Base-by-base conservation (phyloP, 2,113 vertebrate genomes). In the Rhodinocichla rosea region DNA sequence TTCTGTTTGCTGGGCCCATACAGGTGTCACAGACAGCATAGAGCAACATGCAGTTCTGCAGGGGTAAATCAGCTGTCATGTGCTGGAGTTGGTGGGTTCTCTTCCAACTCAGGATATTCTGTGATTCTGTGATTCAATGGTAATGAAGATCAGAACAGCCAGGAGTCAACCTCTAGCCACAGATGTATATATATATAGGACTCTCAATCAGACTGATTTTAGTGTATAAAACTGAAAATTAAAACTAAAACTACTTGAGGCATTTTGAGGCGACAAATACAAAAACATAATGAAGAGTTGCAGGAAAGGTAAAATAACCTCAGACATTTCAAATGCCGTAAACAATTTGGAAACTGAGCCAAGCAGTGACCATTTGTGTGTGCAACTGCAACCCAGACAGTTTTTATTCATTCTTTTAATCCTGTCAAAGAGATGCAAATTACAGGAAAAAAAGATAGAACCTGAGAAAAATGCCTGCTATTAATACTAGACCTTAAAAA, bases 21-120 rank as follows among this genome's bases (percentile, higher is more conserved):
- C 2, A 4, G 26, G 27, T 53, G 18, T 20, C 32, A 63, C 6
- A 12, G 15, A n/a, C 1, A 40, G 7, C 12, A 23, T 0, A 37
- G 30, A 87, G 5, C 11, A 83, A 23, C 16, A 4, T 26, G 7
- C 4, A 39, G 19, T 7, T 83, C 59, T 89, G 47, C 33, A 83
- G 32, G 26, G 15, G 22, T 35, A 83, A 73, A 73, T 52, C 59
- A 70, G 9, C 14, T 63, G 37, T 14, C 16, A 2, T 13, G n/a
- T 22, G 22, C 19, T 55, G 65, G 20, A 27, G 12, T 26, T 21
- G 12, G 21, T 44, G 52, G 7, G 18, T 23, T 35, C 8, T 33
- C 33, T 65, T 49, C 22, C 50, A 73, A 1, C 10, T 33, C 30
- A 49, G 30, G 9, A 18, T n/a, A 42, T 37, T 15, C 39, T 45